Base-by-base conservation (phyloP, 2,797 vertebrate species). In the Enteromius trimaculatus region DNA sequence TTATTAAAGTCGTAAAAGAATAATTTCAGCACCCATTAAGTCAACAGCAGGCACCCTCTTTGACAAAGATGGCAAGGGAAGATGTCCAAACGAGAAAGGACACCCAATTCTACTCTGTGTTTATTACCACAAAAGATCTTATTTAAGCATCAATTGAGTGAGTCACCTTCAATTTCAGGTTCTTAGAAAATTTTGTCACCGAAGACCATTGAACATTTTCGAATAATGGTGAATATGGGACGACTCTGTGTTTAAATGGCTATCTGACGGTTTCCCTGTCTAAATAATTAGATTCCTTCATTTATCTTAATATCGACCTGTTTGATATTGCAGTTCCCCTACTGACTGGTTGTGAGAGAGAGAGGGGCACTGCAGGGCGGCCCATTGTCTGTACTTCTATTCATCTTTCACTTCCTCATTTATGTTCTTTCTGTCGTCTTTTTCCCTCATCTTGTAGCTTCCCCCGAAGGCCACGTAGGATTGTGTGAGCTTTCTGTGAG, bases 141-240 rank as follows among this genome's bases (percentile, higher is more conserved):
- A 91, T 92, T 93, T 90, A 92, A 85, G 80, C 88, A 86, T 91
- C 91, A 92, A 88, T 91, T 90, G 69, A 86, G 60, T 55, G 81
- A 91, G 89, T 92, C 91, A 89, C 90, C 90, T 93, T 92, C 89
- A 90, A 93, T 92, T 87, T 86, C 87, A 87, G 8, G 37, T 11
- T 8, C 49, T 62, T 85, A 90, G 85, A 86, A 87, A 90, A 94
- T 89, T 17, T 88, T 86, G 79, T 83, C 76, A 81, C 72, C 42
- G 64, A 77, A 82, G 74, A 88, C 85, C 88, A 91, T 80, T 87
- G 80, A 83, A 88, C 83, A 85, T 86, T 58, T 84, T 77, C 19
- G 77, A 68, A 89, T 79, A 91, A 90, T 84, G 77, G 77, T 44
- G 82, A 91, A 89, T 87, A 77, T 89, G 85, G 81, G n/a, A 17